phyloP scores from a whole-genome alignment of 2,113 vertebrate species.

The Dromiciops gliroides region DNA sequence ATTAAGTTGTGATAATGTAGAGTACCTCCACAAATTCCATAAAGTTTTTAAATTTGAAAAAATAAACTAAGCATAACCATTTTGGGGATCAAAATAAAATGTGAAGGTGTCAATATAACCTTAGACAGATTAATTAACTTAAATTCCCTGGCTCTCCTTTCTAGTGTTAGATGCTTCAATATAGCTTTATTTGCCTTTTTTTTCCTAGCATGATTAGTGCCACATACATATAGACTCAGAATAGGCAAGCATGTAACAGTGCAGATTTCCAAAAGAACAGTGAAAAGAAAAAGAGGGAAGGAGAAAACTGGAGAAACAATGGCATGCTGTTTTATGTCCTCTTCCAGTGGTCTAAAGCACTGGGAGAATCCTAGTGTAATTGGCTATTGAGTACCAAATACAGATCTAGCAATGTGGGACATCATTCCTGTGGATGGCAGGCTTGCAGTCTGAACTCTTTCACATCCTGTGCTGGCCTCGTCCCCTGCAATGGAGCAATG shows the following conservation, averaged over 20 bases:
- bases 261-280: background rate
- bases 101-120: background rate
- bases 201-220: background rate
- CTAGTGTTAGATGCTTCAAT: background rate
- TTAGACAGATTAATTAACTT: background rate
- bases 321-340: background rate
- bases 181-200: background rate
- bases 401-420: background rate
- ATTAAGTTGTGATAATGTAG: constrained; percentile 74
- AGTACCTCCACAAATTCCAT: constrained; percentile 77
- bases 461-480: background rate
- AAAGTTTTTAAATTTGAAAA: constrained; percentile 78
- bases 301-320: background rate
- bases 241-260: background rate
- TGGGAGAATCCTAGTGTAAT: background rate
- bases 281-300: background rate
- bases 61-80: constrained; percentile 7
- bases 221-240: background rate
- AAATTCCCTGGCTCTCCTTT: background rate
- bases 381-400: background rate
- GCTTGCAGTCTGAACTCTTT: background rate
- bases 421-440: background rate
- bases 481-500: background rate
- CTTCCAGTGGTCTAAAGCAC: background rate
- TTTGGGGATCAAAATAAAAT: background rate